Conservation (phyloP, 2,113 vertebrate species). For the Gadus macrocephalus region DNA sequence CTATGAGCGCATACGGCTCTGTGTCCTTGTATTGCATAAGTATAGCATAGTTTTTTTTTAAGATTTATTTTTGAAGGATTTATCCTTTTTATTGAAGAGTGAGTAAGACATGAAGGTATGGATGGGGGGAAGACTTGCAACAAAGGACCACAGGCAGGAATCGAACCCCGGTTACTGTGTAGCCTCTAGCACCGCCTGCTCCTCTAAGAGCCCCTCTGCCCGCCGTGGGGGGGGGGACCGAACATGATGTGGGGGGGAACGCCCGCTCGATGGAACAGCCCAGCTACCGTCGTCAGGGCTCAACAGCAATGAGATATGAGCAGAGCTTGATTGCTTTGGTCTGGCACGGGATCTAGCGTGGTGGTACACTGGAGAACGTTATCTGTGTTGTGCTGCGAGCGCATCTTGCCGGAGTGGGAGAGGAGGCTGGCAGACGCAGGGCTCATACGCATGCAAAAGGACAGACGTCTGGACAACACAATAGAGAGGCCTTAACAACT, state of each 20-base stretch:
- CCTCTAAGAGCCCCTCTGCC: neutral
- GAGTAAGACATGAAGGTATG: too few relatives aligned
- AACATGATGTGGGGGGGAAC: neutral
- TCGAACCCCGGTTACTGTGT: too few relatives aligned
- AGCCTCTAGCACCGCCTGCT: neutral
- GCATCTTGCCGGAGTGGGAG: neutral
- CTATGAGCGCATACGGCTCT: neutral
- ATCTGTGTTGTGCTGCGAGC: neutral
- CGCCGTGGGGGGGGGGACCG: neutral
- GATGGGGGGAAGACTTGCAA: too few relatives aligned
- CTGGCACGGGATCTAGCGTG: neutral
- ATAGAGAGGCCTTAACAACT: too few relatives aligned
- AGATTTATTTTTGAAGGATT: too few relatives aligned
- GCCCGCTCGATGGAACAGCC: neutral
- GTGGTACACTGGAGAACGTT: neutral
- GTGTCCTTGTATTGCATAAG: constrained; percentile 3
- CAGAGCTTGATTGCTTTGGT: neutral
- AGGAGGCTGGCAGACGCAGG: too few relatives aligned
- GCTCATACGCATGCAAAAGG: too few relatives aligned
- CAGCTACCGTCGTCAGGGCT: neutral
- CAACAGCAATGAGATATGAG: neutral
- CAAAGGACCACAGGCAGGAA: too few relatives aligned
- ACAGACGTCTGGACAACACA: too few relatives aligned
- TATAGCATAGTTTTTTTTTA: neutral
- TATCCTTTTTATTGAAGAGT: too few relatives aligned